A percentile compares a stretch with the other conserved stretches of the same genome.
phyloP scores from a whole-genome alignment of 2,888 invertebrate species.

The Cephalotes varians region DNA sequence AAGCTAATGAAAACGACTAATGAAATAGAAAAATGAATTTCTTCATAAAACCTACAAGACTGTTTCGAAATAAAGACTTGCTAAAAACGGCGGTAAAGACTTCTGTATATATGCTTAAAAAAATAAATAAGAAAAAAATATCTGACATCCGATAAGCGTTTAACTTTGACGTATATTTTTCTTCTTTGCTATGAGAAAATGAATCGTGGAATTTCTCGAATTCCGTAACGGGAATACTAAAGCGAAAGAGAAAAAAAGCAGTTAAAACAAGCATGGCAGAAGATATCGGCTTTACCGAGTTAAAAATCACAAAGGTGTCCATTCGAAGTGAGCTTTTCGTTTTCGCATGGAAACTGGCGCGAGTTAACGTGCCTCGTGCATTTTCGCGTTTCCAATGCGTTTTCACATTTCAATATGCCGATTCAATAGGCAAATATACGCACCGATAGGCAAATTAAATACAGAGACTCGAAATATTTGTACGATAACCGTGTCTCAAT shows the following conservation, averaged over 20 bases:
- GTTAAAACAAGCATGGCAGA: background rate
- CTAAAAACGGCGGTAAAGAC: background rate
- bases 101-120: background rate
- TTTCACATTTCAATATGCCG: conserved; percentile 28
- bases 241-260: background rate
- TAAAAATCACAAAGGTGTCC: conserved; percentile 42
- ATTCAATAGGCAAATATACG: background rate
- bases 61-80: background rate
- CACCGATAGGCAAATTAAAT: conserved; percentile 34
- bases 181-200: background rate
- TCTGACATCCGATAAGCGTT: background rate
- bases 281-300: background rate
- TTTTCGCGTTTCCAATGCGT: background rate
- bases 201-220: conserved; percentile 8
- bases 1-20: background rate
- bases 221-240: background rate
- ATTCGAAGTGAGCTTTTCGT: background rate
- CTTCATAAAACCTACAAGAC: background rate
- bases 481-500: conserved; percentile 23
- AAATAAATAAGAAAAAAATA: background rate
- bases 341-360: background rate
- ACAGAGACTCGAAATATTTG: conserved; percentile 43
- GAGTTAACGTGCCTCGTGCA: background rate
- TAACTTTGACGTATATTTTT: background rate
- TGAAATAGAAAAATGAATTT: background rate